A percentile compares a stretch with the other conserved stretches of the same genome.
Conservation (phyloP, 2,888 invertebrate genomes). For the Hermodice carunculata region DNA sequence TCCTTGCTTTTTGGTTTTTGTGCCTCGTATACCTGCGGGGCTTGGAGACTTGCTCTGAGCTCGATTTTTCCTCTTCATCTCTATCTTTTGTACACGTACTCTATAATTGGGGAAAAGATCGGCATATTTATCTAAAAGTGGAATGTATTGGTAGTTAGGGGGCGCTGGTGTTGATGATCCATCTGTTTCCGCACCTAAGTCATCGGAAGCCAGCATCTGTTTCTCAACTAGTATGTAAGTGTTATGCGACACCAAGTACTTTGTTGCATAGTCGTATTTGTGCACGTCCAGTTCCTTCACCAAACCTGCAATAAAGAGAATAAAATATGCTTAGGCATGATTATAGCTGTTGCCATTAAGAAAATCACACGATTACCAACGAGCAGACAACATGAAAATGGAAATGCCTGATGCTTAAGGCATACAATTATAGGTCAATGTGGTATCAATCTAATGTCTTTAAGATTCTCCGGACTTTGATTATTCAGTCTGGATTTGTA, state of each 20-base stretch:
- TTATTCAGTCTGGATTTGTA: too few species aligned
- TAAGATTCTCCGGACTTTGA: too few species aligned
- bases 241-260: constrained; percentile 60
- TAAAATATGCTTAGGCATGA: too few species aligned
- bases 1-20: too few species aligned
- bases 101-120: constrained; percentile 63
- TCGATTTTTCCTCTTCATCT: constrained; percentile 45
- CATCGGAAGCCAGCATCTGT: constrained; percentile 46
- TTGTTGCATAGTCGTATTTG: constrained; percentile 62
- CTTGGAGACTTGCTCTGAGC: constrained; percentile 58
- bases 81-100: constrained; percentile 56
- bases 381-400: too few species aligned
- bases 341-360: too few species aligned
- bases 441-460: too few species aligned
- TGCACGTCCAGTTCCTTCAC: constrained; percentile 66
- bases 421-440: too few species aligned
- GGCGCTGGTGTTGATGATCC: constrained; percentile 28
- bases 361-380: too few species aligned
- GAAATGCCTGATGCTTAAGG: too few species aligned
- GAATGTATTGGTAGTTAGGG: constrained; percentile 54
- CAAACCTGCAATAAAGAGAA: constrained; percentile 49
- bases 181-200: constrained; percentile 28
- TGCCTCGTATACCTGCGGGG: constrained; percentile 52
- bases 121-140: constrained; percentile 59
- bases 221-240: constrained; percentile 67